phyloP scores from a whole-genome alignment of 2,888 invertebrate genomes.

The Mythimna loreyi region DNA sequence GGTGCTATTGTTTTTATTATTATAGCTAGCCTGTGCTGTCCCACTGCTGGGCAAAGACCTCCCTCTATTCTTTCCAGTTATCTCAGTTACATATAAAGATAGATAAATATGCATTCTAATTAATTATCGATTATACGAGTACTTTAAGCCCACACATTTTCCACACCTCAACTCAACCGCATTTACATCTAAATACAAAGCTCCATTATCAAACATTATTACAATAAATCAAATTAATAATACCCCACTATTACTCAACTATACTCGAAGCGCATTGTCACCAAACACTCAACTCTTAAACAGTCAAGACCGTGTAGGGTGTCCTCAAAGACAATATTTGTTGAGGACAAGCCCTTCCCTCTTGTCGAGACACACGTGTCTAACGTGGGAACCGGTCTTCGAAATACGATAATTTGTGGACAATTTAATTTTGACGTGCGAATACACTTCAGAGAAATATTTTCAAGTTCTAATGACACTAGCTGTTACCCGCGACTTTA shows the following conservation, averaged over 20 bases:
- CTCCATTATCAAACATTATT: constrained; percentile 50
- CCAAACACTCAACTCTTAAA: constrained; percentile 79
- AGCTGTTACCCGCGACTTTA: no score
- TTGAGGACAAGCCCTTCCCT: constrained; percentile 83
- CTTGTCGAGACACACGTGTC: constrained; percentile 82
- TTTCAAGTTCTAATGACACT: background rate
- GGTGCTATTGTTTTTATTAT: no score
- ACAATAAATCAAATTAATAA: constrained; percentile 62
- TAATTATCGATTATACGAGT: background rate
- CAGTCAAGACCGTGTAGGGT: constrained; percentile 81
- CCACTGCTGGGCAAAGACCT: no score
- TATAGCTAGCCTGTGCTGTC: no score
- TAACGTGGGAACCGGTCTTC: constrained; percentile 81
- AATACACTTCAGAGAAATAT: constrained; percentile 63
- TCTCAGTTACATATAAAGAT: no score
- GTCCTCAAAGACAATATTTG: constrained; percentile 90
- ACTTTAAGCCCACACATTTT: background rate
- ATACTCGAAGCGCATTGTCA: constrained; percentile 60
- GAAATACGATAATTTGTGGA: constrained; percentile 83
- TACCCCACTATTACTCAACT: constrained; percentile 49
- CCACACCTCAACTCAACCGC: constrained; percentile 14
- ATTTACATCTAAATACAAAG: background rate
- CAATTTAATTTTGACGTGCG: constrained; percentile 76
- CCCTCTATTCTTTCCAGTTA: no score
- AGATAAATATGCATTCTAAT: no score